Conservation (phyloP, 2,113 vertebrate genomes). For the Calypte anna region DNA sequence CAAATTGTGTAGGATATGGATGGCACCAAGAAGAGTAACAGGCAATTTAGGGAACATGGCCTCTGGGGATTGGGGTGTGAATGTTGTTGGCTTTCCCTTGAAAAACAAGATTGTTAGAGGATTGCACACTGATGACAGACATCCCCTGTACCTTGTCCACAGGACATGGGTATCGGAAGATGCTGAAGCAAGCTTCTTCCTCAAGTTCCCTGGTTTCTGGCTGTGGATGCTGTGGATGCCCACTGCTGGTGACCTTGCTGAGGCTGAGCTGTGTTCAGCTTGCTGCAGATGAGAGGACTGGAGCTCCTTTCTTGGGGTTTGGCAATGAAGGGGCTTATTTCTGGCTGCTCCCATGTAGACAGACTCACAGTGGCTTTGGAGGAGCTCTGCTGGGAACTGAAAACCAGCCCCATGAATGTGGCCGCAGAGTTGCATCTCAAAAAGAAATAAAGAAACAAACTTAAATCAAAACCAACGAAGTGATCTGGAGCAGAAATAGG, state of each 20-base stretch:
- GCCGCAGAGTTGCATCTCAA: not conserved
- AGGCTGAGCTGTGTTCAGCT: not conserved
- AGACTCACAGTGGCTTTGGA: not conserved
- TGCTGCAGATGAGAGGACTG: not conserved
- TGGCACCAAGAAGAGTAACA: not conserved
- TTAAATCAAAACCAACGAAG: not conserved
- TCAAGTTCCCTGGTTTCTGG: not conserved
- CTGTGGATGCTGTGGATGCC: not conserved
- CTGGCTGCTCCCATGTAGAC: not conserved
- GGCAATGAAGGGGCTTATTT: not conserved
- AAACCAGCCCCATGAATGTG: not conserved
- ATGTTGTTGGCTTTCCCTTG: not conserved
- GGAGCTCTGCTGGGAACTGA: not conserved
- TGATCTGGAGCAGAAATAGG: not conserved
- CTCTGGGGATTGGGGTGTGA: not conserved
- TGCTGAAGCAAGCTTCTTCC: not conserved
- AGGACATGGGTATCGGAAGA: not conserved
- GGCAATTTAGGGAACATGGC: not conserved
- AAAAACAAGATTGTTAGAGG: not conserved
- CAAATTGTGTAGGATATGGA: not conserved
- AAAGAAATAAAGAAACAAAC: not conserved
- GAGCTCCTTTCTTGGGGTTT: not conserved
- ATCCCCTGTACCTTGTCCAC: not conserved
- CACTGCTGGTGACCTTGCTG: not conserved
- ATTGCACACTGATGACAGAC: not conserved